Base-by-base conservation (phyloP, 2,113 vertebrate genomes). In the Neopipo cinnamomea region DNA sequence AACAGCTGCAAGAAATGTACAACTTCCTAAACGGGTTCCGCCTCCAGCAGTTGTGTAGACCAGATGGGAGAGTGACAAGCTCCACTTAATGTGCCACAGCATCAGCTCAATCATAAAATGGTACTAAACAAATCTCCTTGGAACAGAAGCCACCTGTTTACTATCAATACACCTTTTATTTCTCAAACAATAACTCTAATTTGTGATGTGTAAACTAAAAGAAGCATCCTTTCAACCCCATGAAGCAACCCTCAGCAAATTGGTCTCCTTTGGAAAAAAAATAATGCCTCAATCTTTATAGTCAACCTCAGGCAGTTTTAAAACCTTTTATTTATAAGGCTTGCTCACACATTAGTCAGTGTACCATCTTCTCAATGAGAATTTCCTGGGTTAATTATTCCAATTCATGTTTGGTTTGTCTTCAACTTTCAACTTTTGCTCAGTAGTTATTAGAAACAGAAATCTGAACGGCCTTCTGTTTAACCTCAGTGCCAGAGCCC, bases 111-210 rank as follows among this genome's bases (percentile, higher is more conserved):
- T 95, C 97, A 97, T 97, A 97, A 97, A 97, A 96, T 65, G 79
- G 91, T 93, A 92, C 90, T 94, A 91, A 91, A 97, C 88, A 97
- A 97, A 97, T 94, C 96, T 92, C 95, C 95, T 84, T 77, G 85
- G 89, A 97, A 93, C 86, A 87, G 88, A 49, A 97, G 96, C 96
- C 98, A 98, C 96, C 97, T 98, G 98, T 96, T 97, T 97, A 97
- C 94, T 95, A 97, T 96, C 97, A 97, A 97, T 74, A 90, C 49
- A 91, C 91, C 93, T 97, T 85, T 86, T 88, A 95, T 88, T 96
- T 95, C 95, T 92, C 63, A 55, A 94, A 89, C 8, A 11, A 76
- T 89, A 96, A 47, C 89, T 94, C 93, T 93, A 95, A 97, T 97
- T 94, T 96, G 93, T 63, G 91, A 87, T 74, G 65, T 75, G 74